phyloP scores from a whole-genome alignment of 2,888 invertebrate genomes.

The Nezara viridula region DNA sequence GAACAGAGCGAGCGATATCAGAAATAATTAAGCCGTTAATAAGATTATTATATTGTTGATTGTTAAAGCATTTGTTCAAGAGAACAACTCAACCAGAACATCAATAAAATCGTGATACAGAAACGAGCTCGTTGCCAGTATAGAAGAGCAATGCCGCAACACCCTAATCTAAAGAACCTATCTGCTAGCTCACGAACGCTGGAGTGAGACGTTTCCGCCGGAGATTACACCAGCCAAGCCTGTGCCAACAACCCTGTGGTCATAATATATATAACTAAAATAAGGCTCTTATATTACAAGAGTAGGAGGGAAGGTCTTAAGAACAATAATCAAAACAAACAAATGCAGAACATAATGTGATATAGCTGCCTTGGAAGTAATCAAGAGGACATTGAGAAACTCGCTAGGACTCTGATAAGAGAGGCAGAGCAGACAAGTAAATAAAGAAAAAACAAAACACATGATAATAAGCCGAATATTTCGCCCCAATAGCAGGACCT shows the following conservation, averaged over 20 bases:
- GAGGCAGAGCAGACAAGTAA: no score
- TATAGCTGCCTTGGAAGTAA: no score
- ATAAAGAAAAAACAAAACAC: no score
- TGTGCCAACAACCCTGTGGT: not conserved
- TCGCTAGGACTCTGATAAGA: no score
- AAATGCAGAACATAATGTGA: no score
- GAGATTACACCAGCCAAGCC: not conserved
- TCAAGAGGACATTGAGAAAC: no score
- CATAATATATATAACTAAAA: not conserved
- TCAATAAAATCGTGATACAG: not conserved
- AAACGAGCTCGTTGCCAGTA: not conserved
- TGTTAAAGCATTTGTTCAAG: not conserved
- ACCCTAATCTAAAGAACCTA: slow-evolving; percentile 26
- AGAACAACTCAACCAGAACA: not conserved
- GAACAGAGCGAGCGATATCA: no score
- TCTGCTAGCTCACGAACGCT: slow-evolving; percentile 15
- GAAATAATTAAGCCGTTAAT: not conserved
- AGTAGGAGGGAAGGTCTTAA: no score
- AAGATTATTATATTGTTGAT: not conserved
- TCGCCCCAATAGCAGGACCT: no score
- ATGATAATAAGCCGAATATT: no score
- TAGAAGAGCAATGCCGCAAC: not conserved
- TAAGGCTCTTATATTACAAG: no score
- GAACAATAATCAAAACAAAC: no score
- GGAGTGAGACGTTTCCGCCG: not conserved